Conservation (phyloP, 2,113 vertebrate species). For the Cinclus cinclus region DNA sequence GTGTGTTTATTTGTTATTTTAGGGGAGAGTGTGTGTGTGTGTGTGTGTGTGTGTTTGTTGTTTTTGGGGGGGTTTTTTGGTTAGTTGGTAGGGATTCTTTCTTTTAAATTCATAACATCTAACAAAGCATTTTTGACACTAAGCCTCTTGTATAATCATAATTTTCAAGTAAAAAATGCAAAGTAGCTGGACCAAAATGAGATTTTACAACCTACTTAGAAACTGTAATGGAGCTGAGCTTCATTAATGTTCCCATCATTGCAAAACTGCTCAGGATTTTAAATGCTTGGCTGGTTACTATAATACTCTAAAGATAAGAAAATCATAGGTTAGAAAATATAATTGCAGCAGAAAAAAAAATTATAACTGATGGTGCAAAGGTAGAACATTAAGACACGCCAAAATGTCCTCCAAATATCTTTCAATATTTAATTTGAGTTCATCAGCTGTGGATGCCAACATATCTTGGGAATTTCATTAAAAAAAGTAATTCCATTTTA, state of each 20-base stretch:
- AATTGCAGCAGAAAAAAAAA: not conserved
- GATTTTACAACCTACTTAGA: not conserved
- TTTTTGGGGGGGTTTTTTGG: accelerated
- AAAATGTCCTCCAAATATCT: not conserved
- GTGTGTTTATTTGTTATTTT: not conserved
- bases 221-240: not conserved
- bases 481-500: not conserved
- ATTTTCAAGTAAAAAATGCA: not conserved
- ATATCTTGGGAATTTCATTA: not conserved
- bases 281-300: not conserved
- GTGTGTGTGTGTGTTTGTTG: accelerated
- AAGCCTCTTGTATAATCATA: not conserved
- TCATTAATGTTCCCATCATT: not conserved
- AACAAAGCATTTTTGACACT: not conserved
- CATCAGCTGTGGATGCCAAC: not conserved
- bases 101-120: not conserved
- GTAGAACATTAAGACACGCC: not conserved
- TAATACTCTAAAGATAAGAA: not conserved
- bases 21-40: accelerated
- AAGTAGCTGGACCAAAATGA: not conserved
- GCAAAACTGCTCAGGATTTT: not conserved
- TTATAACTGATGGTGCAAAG: not conserved
- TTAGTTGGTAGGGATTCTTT: not conserved
- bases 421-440: not conserved
- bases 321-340: not conserved